Evolutionary conservation across 2,888 invertebrate genomes (phyloP).

Genomic region (Drosophila koepferae): DNA sequence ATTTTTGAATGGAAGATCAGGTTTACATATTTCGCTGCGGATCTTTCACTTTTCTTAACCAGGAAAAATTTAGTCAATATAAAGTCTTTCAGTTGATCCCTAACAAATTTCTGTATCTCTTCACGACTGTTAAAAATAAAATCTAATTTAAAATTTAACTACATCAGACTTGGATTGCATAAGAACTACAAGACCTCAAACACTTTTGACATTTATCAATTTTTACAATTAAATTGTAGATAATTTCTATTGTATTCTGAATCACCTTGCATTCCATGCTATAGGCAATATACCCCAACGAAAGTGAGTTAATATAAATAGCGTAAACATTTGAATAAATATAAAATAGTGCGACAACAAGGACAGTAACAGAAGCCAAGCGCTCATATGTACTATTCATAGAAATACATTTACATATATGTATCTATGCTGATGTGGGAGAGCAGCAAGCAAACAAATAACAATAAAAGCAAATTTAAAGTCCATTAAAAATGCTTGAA

Average conservation of each 20-base stretch:
- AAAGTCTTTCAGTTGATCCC: neutral
- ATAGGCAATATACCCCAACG: neutral
- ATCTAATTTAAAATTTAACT: too few species aligned
- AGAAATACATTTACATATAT: neutral
- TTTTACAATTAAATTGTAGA: neutral
- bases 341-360: slow-evolving; percentile 26
- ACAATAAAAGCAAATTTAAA: slow-evolving; percentile 76
- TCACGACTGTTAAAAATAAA: neutral
- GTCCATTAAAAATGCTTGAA: slow-evolving; percentile 80
- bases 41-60: too few species aligned
- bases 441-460: slow-evolving; percentile 53
- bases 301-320: slow-evolving; percentile 12
- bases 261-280: too few species aligned
- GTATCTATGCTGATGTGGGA: neutral
- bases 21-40: neutral
- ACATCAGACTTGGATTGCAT: neutral
- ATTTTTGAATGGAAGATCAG: too few species aligned
- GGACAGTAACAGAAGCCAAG: slow-evolving; percentile 16
- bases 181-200: neutral
- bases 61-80: too few species aligned
- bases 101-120: neutral
- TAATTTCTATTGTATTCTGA: neutral
- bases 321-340: slow-evolving; percentile 25
- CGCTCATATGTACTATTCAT: slow-evolving; percentile 13
- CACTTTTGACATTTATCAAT: too few species aligned